These are phyloP conservation scores for Chrysolina oricalcia DNA, from an alignment of 2,888 invertebrate genomes.

Conservation along the genomic window DNA sequence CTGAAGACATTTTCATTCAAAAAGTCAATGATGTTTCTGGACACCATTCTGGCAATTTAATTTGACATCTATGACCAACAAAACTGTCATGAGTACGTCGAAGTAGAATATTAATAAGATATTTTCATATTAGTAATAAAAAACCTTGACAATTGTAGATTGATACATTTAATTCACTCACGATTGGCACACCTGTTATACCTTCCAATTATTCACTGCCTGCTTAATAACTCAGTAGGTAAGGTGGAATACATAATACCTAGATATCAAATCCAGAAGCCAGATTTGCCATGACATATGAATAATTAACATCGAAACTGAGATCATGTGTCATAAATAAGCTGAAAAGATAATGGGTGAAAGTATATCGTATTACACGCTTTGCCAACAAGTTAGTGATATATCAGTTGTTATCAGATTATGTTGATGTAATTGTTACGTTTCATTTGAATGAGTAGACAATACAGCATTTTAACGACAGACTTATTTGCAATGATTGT, in stretches of 20 bases:
- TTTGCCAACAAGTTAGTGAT: slow-evolving; percentile 39
- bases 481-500: slow-evolving; percentile 23
- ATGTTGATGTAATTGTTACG: slow-evolving; percentile 44
- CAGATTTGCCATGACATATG: slow-evolving; percentile 13
- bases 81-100: too few species aligned
- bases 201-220: not conserved
- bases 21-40: too few species aligned
- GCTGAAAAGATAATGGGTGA: slow-evolving; percentile 33
- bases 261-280: slow-evolving; percentile 24
- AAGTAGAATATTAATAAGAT: too few species aligned
- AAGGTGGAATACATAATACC: not conserved
- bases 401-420: slow-evolving; percentile 46
- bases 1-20: too few species aligned
- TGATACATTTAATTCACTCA: not conserved
- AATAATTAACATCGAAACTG: slow-evolving; percentile 24
- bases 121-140: too few species aligned
- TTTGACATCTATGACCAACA: too few species aligned
- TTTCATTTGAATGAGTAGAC: slow-evolving; percentile 32
- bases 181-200: not conserved
- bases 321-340: slow-evolving; percentile 25
- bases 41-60: too few species aligned
- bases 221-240: not conserved
- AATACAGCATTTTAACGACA: slow-evolving; percentile 16
- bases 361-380: slow-evolving; percentile 40
- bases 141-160: too few species aligned